Evolutionary conservation across 2,113 vertebrate genomes (phyloP).

Genomic region (Heterotis niloticus): DNA sequence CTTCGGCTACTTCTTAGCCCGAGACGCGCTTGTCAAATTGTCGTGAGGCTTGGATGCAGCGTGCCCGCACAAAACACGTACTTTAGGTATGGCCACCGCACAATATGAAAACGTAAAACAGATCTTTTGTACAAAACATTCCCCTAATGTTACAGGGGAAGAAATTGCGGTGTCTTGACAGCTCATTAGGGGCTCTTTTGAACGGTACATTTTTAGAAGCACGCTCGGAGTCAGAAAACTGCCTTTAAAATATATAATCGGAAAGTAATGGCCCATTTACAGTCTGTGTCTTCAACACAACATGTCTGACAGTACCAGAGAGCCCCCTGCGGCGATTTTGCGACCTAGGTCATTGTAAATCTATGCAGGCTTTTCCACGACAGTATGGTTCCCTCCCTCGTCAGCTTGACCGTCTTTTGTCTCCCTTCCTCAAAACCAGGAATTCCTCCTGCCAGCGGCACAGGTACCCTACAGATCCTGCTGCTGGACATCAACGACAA

Average conservation of each 20-base stretch:
- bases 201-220: slow-evolving; percentile 22
- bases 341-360: neutral
- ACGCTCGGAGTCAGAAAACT: neutral
- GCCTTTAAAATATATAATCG: slow-evolving; percentile 16
- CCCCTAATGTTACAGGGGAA: neutral
- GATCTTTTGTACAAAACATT: neutral
- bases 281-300: neutral
- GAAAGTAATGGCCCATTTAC: slow-evolving; percentile 17
- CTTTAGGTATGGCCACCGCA: slow-evolving; percentile 1
- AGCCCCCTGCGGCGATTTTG: neutral
- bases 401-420: neutral
- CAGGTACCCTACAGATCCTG: slow-evolving; percentile 88
- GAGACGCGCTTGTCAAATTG: neutral
- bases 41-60: neutral
- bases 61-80: neutral
- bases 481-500: slow-evolving; percentile 95
- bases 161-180: slow-evolving; percentile 12
- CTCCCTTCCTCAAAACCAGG: slow-evolving; percentile 55
- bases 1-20: neutral
- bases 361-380: neutral
- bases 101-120: neutral
- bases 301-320: neutral
- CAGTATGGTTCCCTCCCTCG: neutral
- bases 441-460: slow-evolving; percentile 84
- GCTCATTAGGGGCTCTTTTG: slow-evolving; percentile 17